A percentile compares a stretch with the other conserved stretches of the same genome.
Conservation (phyloP, 1,140 invertebrate species). For the Latrodectus geometricus region DNA sequence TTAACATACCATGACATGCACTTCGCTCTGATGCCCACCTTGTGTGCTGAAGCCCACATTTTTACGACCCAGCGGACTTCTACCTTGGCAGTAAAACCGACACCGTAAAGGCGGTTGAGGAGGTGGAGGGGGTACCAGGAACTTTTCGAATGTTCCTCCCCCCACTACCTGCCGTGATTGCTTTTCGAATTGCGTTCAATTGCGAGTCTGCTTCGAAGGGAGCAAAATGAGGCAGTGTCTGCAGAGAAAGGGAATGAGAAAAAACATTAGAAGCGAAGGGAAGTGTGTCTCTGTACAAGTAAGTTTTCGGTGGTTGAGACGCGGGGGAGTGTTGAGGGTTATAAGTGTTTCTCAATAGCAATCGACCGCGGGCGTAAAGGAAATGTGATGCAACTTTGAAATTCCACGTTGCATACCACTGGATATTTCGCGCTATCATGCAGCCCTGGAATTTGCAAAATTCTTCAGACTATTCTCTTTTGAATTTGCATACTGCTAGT, state of each 20-base stretch:
- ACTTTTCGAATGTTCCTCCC: constrained; percentile 39
- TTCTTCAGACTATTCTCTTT: too few relatives aligned
- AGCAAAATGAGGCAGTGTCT: background rate
- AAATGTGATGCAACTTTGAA: too few relatives aligned
- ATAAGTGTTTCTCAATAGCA: too few relatives aligned
- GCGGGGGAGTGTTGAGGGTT: too few relatives aligned
- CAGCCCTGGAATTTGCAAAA: too few relatives aligned
- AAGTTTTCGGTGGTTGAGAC: too few relatives aligned
- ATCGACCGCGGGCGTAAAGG: too few relatives aligned
- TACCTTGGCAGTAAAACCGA: constrained; percentile 37
- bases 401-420: too few relatives aligned
- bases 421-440: too few relatives aligned
- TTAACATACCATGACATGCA: constrained; percentile 25
- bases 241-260: background rate
- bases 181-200: constrained; percentile 44
- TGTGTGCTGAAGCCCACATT: constrained; percentile 23
- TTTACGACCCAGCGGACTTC: constrained; percentile 49
- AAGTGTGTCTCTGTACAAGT: background rate
- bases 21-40: background rate
- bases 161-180: constrained; percentile 13
- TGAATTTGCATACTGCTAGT: too few relatives aligned
- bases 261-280: background rate
- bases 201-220: background rate
- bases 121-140: background rate
- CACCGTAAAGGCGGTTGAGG: constrained; percentile 15